Base-by-base conservation (phyloP, 1,140 invertebrate genomes). In the Trachymyrmex septentrionalis region DNA sequence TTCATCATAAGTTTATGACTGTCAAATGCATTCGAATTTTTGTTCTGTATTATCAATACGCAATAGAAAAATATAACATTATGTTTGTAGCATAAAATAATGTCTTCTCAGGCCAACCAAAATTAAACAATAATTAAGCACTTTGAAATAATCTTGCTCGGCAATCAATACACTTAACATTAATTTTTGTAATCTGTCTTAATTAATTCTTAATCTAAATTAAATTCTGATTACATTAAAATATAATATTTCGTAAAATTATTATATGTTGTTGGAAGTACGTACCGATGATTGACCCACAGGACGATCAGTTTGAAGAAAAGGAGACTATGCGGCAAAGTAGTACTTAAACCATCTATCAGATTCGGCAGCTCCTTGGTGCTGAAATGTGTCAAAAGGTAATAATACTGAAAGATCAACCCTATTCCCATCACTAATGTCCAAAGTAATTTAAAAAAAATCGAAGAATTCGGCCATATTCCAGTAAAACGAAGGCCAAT, bases 281-380 rank as follows among this genome's bases (percentile, higher is more conserved):
- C 78, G 66, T 85, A 90, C 89, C 80, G 57, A 24, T 73, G 76
- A 34, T 90, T 90, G 1, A 14, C 24, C 89, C 88, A 90, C 2
- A 90, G 53, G 4, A 57, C 55, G 57, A 87, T 61, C 61, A 90
- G 24, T 38, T 90, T 90, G 19, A 90, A 80, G 10, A 24, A 87
- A 0, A 89, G 27, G 0, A 90, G 34, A 6, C 5, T 89, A 9
- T 90, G 66, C 0, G 88, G 78, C 24, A 90, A 30, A 0, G 73
- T 63, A 3, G 73, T 85, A 24, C 89, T 86, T 10, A 90, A 66
- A 10, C 86, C 16, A 0, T 90, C 88, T 59, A 89, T 63, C 10
- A 90, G 19, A 50, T 89, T 30, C 1, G 48, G 9, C 21, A 90
- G n/a, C 10, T 76, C 64, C 2, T 55, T 6, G 21, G 9, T 27